Evolutionary conservation across 2,888 invertebrate genomes (phyloP).

Genomic region (Carabus problematicus): DNA sequence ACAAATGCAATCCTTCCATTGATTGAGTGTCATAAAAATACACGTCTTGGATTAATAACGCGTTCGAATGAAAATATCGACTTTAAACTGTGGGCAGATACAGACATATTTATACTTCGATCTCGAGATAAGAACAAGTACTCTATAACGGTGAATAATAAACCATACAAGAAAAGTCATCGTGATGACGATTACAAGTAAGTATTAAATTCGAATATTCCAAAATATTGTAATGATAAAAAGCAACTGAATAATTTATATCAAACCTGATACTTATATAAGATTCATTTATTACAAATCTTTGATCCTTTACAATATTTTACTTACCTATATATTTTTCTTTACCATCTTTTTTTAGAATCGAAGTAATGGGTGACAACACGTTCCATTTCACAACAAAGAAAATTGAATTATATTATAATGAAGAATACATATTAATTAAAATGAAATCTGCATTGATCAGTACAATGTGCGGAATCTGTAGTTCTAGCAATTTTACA

Average conservation of each 20-base stretch:
- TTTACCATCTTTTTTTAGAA: conserved; percentile 15
- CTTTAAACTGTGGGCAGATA: conserved; percentile 32
- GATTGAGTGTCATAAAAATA: conserved; percentile 32
- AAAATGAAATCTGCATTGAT: conserved; percentile 32
- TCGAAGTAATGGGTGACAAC: conserved; percentile 17
- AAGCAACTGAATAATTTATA: neutral
- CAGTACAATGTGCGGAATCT: conserved; percentile 30
- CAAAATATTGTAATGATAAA: neutral
- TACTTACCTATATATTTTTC: neutral
- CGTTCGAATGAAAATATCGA: conserved; percentile 11
- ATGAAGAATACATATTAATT: conserved; percentile 31
- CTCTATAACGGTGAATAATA: conserved; percentile 22
- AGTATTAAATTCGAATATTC: conserved; percentile 3
- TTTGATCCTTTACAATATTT: neutral
- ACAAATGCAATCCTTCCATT: conserved; percentile 20
- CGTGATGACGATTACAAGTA: conserved; percentile 31
- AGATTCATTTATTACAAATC: neutral
- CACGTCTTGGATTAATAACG: conserved; percentile 25
- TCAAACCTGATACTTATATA: neutral
- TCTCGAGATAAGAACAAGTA: conserved; percentile 22
- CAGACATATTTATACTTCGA: conserved; percentile 25
- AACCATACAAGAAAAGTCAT: conserved; percentile 21
- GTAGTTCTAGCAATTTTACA: neutral
- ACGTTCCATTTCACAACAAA: conserved; percentile 28
- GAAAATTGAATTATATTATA: conserved; percentile 30